Evolutionary conservation across 2,888 invertebrate species (phyloP), one percentile per base, ranked within the genome.

Genomic region (Polymixis lichenea): DNA sequence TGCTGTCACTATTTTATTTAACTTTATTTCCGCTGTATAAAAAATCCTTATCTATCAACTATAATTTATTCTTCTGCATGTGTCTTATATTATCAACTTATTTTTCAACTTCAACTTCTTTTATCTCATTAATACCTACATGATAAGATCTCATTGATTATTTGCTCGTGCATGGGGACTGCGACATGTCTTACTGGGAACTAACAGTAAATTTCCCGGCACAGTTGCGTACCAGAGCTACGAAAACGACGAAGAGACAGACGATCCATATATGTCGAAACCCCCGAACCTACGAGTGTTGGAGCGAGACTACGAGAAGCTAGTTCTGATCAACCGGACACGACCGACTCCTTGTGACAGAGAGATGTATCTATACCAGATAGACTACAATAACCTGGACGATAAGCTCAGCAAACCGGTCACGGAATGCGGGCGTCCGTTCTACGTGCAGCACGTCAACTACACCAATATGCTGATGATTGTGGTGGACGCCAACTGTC

Each of bases 341-440:
- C 97, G 98, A 64, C 98, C 98, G 0, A 98, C 98, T 75, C 98
- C 98, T 8, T 99, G 99, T 92, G 99, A 99, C 92, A 97, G 98
- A 92, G 97, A 98, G 92, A 97, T 97, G 90, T 96, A 93, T 66
- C 92, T 97, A 4, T 97, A 97, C 91, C 95, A 97, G 89, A 90
- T 97, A 43, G 95, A 96, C 25, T 95, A 95, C 82, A 95, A 90
- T 77, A 95, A 94, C 77, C 94, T 94, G 91, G 96, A 95, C 89
- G 97, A 92, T 91, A 97, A 95, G 91, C 93, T 96, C 89, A 97
- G 92, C 93, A 94, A 94, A 69, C 95, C 94, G 1, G 78, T 95
- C 58, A 92, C 92, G 51, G 94, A 95, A 61, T 96, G 96, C 87
- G 93, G 93, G 9, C 90, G 98, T 90, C 98, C 98, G 38, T 98